Conservation (phyloP, 2,797 vertebrate species). For the Leptoclinus maculatus region DNA sequence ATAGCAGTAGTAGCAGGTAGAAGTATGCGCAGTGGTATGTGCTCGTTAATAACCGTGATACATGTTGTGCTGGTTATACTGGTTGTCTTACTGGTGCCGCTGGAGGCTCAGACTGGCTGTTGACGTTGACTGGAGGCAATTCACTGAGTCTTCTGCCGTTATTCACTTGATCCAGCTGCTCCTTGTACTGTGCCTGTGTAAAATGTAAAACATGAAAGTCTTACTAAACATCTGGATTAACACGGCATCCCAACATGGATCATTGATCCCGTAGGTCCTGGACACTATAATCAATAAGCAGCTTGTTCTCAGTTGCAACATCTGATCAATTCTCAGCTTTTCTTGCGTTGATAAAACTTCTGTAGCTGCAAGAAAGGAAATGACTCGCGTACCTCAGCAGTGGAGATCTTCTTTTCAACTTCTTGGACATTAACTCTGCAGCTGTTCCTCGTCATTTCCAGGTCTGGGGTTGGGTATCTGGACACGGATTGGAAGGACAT, state of each 20-base stretch:
- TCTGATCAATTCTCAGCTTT: no score
- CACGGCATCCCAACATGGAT: neutral
- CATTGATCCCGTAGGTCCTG: neutral
- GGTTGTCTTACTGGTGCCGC: conserved; percentile 68
- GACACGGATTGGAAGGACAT: neutral
- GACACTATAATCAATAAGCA: no score
- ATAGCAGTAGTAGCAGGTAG: neutral
- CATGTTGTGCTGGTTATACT: neutral
- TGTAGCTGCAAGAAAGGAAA: neutral
- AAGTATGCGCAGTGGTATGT: no score
- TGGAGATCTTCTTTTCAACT: conserved; percentile 68
- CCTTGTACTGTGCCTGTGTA: conserved; percentile 83
- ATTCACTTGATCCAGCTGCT: conserved; percentile 82
- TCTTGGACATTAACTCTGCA: conserved; percentile 69
- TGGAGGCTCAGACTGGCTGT: conserved; percentile 54
- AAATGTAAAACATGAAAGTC: neutral
- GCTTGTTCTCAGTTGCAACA: no score
- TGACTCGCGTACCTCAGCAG: conserved; percentile 62
- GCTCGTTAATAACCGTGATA: neutral
- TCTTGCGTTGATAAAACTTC: no score
- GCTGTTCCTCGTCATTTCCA: conserved; percentile 34
- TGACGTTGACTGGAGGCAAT: conserved; percentile 55
- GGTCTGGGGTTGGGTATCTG: conserved; percentile 61
- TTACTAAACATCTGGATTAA: neutral
- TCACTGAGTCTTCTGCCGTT: conserved; percentile 69